Base-by-base conservation (phyloP, 2,797 vertebrate genomes). In the Sebastes diaconus region DNA sequence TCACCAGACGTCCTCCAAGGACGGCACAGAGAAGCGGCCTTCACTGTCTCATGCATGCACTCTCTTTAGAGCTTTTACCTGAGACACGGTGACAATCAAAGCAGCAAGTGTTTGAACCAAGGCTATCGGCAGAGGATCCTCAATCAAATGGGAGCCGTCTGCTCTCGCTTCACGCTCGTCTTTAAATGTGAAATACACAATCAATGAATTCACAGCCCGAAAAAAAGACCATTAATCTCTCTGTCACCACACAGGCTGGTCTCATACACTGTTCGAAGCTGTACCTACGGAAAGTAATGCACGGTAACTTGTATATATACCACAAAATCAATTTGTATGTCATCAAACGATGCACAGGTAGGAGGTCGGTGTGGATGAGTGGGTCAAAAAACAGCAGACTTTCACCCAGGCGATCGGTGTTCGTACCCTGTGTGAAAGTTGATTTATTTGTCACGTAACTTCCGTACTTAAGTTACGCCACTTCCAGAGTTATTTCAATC, bases 1-100 rank as follows among this genome's bases (percentile, higher is more conserved):
- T 73, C 36, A 6, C 2, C 34, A 52, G 57, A 76, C 3, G 9
- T 39, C 58, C 63, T 66, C 54, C 61, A 72, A 83, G 84, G 74
- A 77, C 60, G 16, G 18, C n/a, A 9, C 16, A 57, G 25, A 77
- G 67, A 60, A 60, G 59, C 5, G 0, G 54, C 59, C 70, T 77
- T 85, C 72, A 42, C 16, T 20, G 70, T 42, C 13, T 54, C 3
- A 27, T 39, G 59, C 50, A 36, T 4, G 13, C 46, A 22, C 13
- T 27, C 16, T 46, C 9, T 73, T 61, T 39, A 10, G 30, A 13
- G 55, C 52, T 25, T 63, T 29, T 25, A 16, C 25, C 65, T 39
- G 42, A 70, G 34, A 60, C 63, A n/a, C 46, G 3, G 42, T 6
- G 46, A 61, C 50, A 50, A 30, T 14, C 24, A 36, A 74, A 66